A percentile compares a stretch with the other conserved stretches of the same genome.
Conservation (phyloP, 2,113 vertebrate genomes). For the Bufo gargarizans region DNA sequence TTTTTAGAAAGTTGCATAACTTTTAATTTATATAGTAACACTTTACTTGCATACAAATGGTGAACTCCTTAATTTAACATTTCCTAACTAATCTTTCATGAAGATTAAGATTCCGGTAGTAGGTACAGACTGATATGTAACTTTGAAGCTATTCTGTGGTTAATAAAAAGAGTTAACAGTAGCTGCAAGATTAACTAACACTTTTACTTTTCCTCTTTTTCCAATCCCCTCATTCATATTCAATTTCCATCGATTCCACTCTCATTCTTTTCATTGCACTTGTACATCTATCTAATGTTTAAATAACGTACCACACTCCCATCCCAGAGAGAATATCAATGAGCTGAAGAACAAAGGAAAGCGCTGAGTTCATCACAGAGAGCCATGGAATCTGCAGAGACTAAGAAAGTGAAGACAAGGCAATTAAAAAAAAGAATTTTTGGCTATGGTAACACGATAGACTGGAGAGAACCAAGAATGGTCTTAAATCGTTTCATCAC, state of each 20-base stretch:
- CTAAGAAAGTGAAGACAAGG: conserved; percentile 47
- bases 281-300: conserved; percentile 52
- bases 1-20: background rate
- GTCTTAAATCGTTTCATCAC: background rate
- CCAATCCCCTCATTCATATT: conserved; percentile 52
- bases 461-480: background rate
- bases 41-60: background rate
- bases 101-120: background rate
- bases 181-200: conserved; percentile 41
- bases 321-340: conserved; percentile 57
- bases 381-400: conserved; percentile 40
- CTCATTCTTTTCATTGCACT: conserved; percentile 48
- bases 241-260: conserved; percentile 51
- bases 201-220: conserved; percentile 16
- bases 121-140: background rate
- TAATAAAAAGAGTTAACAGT: conserved; percentile 30
- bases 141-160: background rate
- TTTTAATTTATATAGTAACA: background rate
- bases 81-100: background rate
- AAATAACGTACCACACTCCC: conserved; percentile 51
- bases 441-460: conserved; percentile 33
- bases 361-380: conserved; percentile 50
- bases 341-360: conserved; percentile 50
- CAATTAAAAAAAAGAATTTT: conserved; percentile 18
- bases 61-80: background rate